These are phyloP conservation scores for Heterohyrax brucei DNA, from an alignment of 2,797 vertebrate species.

Conservation along the genomic window DNA sequence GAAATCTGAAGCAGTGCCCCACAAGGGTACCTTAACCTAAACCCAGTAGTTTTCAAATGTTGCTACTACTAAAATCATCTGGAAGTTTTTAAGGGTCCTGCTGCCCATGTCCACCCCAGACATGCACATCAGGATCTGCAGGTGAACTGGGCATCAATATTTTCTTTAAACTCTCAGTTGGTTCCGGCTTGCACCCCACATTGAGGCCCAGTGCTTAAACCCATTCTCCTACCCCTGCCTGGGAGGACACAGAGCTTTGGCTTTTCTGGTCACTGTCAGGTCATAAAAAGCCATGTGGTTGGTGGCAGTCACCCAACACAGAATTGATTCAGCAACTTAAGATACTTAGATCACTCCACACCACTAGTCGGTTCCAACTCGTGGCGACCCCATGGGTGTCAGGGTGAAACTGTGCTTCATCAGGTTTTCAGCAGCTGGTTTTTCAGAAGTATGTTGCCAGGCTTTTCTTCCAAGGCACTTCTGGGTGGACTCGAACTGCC, in stretches of 20 bases:
- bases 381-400: too few relatives aligned
- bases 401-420: too few relatives aligned
- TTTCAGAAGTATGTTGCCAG: too few relatives aligned
- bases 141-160: fast-evolving
- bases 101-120: neutral
- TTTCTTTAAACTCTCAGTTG: neutral
- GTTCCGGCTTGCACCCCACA: neutral
- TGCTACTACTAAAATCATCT: neutral
- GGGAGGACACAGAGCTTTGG: neutral
- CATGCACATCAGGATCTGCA: neutral
- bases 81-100: neutral
- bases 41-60: neutral
- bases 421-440: too few relatives aligned
- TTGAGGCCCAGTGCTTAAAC: neutral
- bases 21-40: too few relatives aligned
- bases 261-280: neutral
- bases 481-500: too few relatives aligned
- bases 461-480: too few relatives aligned
- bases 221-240: neutral
- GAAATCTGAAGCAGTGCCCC: too few relatives aligned
- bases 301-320: neutral
- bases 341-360: neutral
- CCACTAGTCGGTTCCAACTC: too few relatives aligned
- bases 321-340: neutral
- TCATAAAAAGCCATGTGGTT: neutral